Conservation (phyloP, 2,113 vertebrate genomes). For the Sporophila hypoxantha region DNA sequence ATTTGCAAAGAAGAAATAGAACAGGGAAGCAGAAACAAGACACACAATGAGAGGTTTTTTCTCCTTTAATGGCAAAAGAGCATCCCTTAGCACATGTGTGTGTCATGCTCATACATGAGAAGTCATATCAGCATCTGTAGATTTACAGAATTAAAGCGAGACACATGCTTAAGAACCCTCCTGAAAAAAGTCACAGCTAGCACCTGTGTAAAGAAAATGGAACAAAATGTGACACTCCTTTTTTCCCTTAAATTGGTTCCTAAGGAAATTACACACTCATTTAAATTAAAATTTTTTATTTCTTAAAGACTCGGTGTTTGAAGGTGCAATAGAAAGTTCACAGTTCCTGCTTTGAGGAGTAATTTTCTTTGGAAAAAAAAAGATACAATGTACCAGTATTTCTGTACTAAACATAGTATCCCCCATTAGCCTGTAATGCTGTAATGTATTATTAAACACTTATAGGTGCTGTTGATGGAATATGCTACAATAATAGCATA, state of each 20-base stretch:
- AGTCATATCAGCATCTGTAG: neutral
- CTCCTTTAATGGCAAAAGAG: neutral
- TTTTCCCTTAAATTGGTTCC: neutral
- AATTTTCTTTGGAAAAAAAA: neutral
- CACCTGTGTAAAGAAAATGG: neutral
- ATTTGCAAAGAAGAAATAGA: neutral
- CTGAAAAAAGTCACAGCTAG: neutral
- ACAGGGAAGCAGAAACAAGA: neutral
- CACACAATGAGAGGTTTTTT: neutral
- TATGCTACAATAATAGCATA: slow-evolving; percentile 8
- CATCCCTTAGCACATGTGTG: neutral
- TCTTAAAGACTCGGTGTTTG: neutral
- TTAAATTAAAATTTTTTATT: neutral
- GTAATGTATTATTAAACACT: slow-evolving; percentile 46
- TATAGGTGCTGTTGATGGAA: neutral
- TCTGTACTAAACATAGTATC: neutral
- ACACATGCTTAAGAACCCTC: neutral
- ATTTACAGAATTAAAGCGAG: neutral
- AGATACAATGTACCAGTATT: neutral
- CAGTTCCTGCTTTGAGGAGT: neutral
- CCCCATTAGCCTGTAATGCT: neutral
- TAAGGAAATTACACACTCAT: neutral
- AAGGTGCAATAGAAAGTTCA: neutral
- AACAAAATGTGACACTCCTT: neutral
- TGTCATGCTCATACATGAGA: neutral